These are phyloP conservation scores for Henricia sp. DNA, from an alignment of 53 echinoderm and acorn worm species.

Conservation along the genomic window DNA sequence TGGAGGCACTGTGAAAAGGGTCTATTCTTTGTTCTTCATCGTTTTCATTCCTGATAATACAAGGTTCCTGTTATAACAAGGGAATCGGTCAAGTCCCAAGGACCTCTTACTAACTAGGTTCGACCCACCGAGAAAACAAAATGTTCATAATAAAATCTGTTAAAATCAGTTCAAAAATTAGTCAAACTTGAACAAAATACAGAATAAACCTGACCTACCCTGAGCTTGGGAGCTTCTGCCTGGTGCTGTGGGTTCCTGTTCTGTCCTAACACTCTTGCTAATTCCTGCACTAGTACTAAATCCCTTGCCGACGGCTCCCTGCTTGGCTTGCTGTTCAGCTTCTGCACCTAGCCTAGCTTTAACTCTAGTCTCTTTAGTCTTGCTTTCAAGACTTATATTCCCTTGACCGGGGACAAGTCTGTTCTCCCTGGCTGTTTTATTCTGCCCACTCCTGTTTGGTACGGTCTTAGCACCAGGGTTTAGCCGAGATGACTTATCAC, in stretches of 20 bases:
- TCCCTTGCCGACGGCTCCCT: neutral
- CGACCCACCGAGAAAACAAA: too few relatives aligned
- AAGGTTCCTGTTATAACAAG: too few relatives aligned
- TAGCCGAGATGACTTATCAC: neutral
- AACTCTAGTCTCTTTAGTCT: neutral
- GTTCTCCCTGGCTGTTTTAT: neutral
- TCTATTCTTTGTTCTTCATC: too few relatives aligned
- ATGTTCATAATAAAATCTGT: too few relatives aligned
- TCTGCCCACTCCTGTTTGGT: neutral
- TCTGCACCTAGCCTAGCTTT: neutral
- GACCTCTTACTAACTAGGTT: too few relatives aligned
- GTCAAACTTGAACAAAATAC: neutral
- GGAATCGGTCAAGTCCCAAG: too few relatives aligned
- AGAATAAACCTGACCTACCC: slow-evolving; percentile 22
- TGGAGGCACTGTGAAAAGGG: too few relatives aligned
- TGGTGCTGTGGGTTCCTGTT: slow-evolving; percentile 14
- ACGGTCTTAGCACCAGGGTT: neutral
- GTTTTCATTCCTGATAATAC: too few relatives aligned
- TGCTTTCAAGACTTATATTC: neutral
- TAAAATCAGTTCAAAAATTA: neutral
- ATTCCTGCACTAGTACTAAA: slow-evolving; percentile 20
- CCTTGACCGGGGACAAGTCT: neutral
- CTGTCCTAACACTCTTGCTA: slow-evolving; percentile 19
- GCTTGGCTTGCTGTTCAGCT: neutral
- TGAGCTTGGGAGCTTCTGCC: neutral